phyloP scores from a whole-genome alignment of 2,797 vertebrate species.

The Coracias cyanogaster region DNA sequence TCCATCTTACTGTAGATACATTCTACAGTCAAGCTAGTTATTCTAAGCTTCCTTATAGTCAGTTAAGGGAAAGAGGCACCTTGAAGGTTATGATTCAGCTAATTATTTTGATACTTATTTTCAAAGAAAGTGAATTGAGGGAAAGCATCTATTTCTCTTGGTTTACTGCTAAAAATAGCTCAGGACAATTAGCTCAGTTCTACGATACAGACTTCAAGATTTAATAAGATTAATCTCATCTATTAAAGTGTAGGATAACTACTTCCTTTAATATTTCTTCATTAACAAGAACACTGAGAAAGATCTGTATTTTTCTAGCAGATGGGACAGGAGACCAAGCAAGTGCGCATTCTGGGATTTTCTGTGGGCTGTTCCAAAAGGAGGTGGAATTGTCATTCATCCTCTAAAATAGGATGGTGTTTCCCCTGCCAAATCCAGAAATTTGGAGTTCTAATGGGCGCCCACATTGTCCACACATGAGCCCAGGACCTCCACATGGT shows the following conservation, averaged over 20 bases:
- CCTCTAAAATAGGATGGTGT: not conserved
- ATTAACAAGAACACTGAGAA: not conserved
- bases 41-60: not conserved
- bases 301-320: not conserved
- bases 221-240: not conserved
- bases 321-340: not conserved
- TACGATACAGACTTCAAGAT: not conserved
- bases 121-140: not conserved
- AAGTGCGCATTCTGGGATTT: not conserved
- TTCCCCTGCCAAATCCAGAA: not conserved
- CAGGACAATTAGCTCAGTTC: not conserved
- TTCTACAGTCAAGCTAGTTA: not conserved
- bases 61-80: not conserved
- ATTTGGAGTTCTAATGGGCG: not conserved
- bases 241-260: not conserved
- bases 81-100: not conserved
- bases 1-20: not conserved
- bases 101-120: not conserved
- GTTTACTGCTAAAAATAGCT: not conserved
- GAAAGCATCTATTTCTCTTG: not conserved
- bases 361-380: not conserved
- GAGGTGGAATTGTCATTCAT: not conserved
- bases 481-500: not conserved
- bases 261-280: not conserved
- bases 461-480: accelerated